phyloP scores from a whole-genome alignment of 1,140 invertebrate genomes.

The Chironomus tepperi region DNA sequence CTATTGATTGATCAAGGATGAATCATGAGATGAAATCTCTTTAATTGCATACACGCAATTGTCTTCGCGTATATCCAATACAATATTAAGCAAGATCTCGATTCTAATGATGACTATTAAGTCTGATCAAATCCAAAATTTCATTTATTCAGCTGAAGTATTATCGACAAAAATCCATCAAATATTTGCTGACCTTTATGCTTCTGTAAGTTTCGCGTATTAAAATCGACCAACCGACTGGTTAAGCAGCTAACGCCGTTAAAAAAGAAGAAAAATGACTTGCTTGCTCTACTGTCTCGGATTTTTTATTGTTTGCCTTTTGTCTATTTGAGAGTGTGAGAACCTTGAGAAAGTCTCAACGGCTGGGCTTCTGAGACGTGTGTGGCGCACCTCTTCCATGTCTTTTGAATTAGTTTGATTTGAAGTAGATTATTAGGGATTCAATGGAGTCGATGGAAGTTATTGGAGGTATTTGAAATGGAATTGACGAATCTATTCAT shows the following conservation, averaged over 20 bases:
- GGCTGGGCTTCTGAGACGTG: neutral
- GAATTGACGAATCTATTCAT: too few relatives aligned
- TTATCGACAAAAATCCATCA: constrained; percentile 8
- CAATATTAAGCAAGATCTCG: too few relatives aligned
- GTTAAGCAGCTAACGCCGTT: too few relatives aligned
- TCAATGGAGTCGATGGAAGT: too few relatives aligned
- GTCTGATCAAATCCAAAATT: neutral
- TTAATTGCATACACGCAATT: too few relatives aligned
- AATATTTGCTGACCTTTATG: constrained; percentile 7
- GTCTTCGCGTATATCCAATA: too few relatives aligned
- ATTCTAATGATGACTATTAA: neutral
- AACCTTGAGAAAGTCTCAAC: neutral
- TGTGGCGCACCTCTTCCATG: neutral
- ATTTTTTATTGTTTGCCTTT: neutral
- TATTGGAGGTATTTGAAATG: too few relatives aligned
- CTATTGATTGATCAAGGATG: neutral
- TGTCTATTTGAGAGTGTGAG: neutral
- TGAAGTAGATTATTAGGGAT: too few relatives aligned
- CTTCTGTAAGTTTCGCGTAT: neutral
- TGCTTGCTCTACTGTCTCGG: too few relatives aligned
- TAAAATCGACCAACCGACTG: neutral
- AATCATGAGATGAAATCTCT: neutral
- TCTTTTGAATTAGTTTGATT: too few relatives aligned
- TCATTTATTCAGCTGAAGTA: neutral
- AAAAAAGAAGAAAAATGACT: too few relatives aligned